These are phyloP conservation scores for Dorcus parallelipipedus DNA, from an alignment of 2,888 invertebrate genomes.

Conservation along the genomic window DNA sequence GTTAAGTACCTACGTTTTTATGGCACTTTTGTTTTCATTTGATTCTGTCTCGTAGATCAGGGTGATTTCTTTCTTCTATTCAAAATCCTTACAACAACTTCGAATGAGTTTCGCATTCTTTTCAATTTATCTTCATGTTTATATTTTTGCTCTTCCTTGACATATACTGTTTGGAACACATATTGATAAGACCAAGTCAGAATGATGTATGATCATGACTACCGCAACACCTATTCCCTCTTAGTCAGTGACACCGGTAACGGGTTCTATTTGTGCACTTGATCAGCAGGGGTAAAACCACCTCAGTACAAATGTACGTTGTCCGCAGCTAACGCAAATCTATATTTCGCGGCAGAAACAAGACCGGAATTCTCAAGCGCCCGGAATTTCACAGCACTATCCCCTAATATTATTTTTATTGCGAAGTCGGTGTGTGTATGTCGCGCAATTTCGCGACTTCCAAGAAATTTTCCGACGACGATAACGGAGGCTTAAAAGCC, in stretches of 20 bases:
- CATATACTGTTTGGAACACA: background rate
- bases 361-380: background rate
- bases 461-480: background rate
- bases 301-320: background rate
- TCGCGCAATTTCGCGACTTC: background rate
- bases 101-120: no score
- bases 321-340: slow-evolving; percentile 1
- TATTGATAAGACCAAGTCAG: slow-evolving; percentile 10
- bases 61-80: no score
- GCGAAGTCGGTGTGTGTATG: background rate
- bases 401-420: background rate
- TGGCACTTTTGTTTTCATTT: no score
- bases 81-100: no score
- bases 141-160: no score
- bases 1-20: no score
- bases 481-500: background rate
- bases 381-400: background rate
- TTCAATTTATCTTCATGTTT: no score
- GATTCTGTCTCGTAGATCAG: no score
- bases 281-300: slow-evolving; percentile 15
- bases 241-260: slow-evolving; percentile 22
- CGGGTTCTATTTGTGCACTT: slow-evolving; percentile 21
- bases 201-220: slow-evolving; percentile 15
- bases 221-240: slow-evolving; percentile 19
- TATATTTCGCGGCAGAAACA: background rate